Percentiles rank a stretch among this genome's conserved stretches.
These are phyloP conservation scores for Ichneumoninae sp. DNA, from an alignment of 2,888 invertebrate species.

Conservation along the genomic window DNA sequence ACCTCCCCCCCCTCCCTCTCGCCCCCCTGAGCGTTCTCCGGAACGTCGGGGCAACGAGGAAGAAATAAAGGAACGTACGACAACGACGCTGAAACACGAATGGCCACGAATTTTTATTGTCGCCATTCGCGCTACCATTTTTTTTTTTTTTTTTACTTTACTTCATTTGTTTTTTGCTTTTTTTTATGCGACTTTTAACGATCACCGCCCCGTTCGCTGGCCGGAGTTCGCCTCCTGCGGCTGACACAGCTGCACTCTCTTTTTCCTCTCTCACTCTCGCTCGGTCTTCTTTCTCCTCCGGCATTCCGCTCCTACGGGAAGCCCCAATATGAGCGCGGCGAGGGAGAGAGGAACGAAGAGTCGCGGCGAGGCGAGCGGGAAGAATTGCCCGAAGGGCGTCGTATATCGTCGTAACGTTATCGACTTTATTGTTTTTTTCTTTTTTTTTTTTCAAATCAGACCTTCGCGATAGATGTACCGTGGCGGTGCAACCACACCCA, in stretches of 20 bases:
- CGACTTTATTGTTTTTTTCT: constrained; percentile 66
- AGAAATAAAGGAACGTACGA: constrained; percentile 29
- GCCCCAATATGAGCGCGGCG: constrained; percentile 38
- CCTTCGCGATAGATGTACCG: constrained; percentile 18
- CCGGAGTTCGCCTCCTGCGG: constrained; percentile 66
- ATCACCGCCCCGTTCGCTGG: constrained; percentile 73
- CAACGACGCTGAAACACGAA: constrained; percentile 81
- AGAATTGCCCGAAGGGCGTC: constrained; percentile 57
- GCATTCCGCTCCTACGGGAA: constrained; percentile 53
- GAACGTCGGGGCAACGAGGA: constrained; percentile 17
- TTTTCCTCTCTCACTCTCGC: constrained; percentile 26
- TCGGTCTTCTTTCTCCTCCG: constrained; percentile 41
- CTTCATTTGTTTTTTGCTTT: constrained; percentile 67
- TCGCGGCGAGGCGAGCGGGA: constrained; percentile 36
- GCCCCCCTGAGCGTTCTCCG: background rate
- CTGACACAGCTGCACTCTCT: constrained; percentile 65
- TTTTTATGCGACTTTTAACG: constrained; percentile 80
- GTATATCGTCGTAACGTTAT: constrained; percentile 64
- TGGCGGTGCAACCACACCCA: constrained; percentile 63
- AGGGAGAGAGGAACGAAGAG: constrained; percentile 9
- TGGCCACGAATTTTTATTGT: constrained; percentile 84
- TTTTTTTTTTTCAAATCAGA: constrained; percentile 64
- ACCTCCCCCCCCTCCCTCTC: constrained; percentile 28
- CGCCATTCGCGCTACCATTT: constrained; percentile 79
- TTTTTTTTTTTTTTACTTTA: no score